Conservation (phyloP, 2,797 vertebrate genomes). For the Scyliorhinus canicula region DNA sequence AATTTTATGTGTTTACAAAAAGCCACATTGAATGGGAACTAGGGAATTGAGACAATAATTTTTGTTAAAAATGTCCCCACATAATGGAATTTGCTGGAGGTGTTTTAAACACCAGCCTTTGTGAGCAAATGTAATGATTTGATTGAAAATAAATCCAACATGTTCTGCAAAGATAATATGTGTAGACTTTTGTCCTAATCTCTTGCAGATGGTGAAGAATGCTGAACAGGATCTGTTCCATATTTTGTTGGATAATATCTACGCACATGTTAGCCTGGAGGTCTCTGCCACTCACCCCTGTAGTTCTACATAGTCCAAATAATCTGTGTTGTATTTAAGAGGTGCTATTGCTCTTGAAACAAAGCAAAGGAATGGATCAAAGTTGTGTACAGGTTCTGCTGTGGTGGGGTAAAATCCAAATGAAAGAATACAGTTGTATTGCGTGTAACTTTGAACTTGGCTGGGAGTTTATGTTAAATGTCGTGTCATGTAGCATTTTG, state of each 20-base stretch:
- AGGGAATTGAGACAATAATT: not conserved
- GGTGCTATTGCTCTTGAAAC: not conserved
- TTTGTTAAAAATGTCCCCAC: not conserved
- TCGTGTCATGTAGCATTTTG: not conserved
- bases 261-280: no score
- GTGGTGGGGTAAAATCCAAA: not conserved
- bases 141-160: conserved; percentile 23
- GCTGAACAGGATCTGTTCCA: not conserved
- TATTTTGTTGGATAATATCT: conserved; percentile 23
- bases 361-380: not conserved
- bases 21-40: not conserved
- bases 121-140: not conserved
- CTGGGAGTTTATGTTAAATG: not conserved
- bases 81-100: not conserved
- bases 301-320: not conserved
- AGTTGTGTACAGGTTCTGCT: not conserved
- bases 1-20: not conserved
- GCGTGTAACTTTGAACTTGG: not conserved
- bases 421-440: not conserved
- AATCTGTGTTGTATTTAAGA: not conserved
- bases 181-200: conserved; percentile 1
- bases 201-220: not conserved
- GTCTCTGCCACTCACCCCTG: not conserved
- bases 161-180: conserved; percentile 30
- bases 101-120: not conserved